These are phyloP conservation scores for Zeugodacus cucurbitae DNA, from an alignment of 1,140 invertebrate genomes.

Conservation along the genomic window DNA sequence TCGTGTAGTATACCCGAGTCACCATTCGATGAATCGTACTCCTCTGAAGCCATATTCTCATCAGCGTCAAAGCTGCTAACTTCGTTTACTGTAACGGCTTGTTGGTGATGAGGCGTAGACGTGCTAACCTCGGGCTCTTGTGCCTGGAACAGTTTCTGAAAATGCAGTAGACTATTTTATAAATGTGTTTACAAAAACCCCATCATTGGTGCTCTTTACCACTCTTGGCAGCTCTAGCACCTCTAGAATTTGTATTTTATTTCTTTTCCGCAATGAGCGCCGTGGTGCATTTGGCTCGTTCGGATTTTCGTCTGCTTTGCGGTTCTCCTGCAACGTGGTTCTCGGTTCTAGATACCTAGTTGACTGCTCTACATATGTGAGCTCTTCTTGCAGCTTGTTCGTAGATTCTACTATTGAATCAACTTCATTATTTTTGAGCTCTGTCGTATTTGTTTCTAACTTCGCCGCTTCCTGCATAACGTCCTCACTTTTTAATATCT, in stretches of 20 bases:
- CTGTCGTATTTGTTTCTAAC: not conserved
- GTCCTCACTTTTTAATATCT: too few relatives aligned
- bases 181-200: not conserved
- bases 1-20: conserved; percentile 8
- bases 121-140: not conserved
- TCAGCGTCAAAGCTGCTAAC: not conserved
- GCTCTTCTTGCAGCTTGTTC: not conserved
- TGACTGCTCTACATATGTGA: too few relatives aligned
- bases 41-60: not conserved
- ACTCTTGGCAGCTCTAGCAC: not conserved
- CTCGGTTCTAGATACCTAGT: too few relatives aligned
- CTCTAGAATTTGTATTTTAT: not conserved
- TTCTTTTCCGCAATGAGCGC: not conserved
- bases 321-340: too few relatives aligned
- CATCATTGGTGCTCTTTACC: not conserved
- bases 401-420: not conserved
- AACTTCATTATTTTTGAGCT: not conserved
- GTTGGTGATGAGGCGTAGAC: not conserved
- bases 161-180: not conserved
- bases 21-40: conserved; percentile 22
- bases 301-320: not conserved
- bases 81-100: not conserved
- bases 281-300: not conserved
- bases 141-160: not conserved
- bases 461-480: not conserved